Evolutionary conservation across 2,888 invertebrate species (phyloP), one percentile per base, ranked within the genome.

Genomic region (Meghimatium bilineatum): DNA sequence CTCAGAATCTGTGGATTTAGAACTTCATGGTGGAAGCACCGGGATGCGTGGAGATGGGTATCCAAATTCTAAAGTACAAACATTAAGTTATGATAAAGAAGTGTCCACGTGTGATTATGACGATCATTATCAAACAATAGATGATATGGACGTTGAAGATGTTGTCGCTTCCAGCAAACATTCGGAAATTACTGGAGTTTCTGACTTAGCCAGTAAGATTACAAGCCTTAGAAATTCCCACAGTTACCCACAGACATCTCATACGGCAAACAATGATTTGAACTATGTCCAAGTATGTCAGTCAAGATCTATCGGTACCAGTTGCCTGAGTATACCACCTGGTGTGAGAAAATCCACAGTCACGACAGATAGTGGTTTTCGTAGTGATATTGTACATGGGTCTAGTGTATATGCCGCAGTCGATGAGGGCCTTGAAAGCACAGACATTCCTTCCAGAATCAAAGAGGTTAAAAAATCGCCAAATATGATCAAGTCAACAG

Each of bases 81-180:
- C 23, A 23, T 26, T 26, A 5, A 38, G 38, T 36, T 12, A 3
- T 71, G n/a, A 71, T 12, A 71, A 71, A 38, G 38, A 38, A 23
- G 3, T 38, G 6, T 10, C 26, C 5, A 12, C 6, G 0, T 36
- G 26, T 38, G 71, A 71, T 10, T 36, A 38, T 71, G 38, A 36
- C 0, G 71, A 71, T 23, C 71, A 71, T 38, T 71, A 71, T 38
- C 71, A 71, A 38, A 71, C 71, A 38, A 38, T 71, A 71, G 71
- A 38, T 8, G 71, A 71, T 26, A 8, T 67, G 20, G 38, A 23
- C 3, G 38, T n/a, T 20, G 26, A 8, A 38, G 38, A 1, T 26
- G 38, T 38, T 3, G n/a, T 71, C 26, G 3, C 38, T 38, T 38
- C 38, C 23, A 71, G 71, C 12, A 71, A 36, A 20, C 71, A 36